Percentiles rank a stretch among this genome's conserved stretches.
Evolutionary conservation across 2,797 vertebrate species (phyloP).

Genomic region (Megalops cyprinoides): DNA sequence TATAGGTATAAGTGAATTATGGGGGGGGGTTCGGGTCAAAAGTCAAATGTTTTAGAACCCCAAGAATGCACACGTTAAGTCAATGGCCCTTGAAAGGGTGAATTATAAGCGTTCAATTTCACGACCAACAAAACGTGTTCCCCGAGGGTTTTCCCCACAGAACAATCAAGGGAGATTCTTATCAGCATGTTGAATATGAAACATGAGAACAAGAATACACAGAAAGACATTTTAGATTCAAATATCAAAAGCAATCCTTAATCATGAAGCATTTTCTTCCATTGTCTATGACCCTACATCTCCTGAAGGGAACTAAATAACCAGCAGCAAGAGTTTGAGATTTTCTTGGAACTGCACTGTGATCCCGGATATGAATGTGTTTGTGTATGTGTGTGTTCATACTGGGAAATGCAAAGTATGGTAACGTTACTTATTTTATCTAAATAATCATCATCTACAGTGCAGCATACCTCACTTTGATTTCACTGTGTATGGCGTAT

Average conservation of each 20-base stretch:
- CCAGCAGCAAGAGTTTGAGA: neutral
- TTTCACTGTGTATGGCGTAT: neutral
- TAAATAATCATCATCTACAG: conserved; percentile 5
- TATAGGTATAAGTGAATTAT: no score
- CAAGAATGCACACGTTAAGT: no score
- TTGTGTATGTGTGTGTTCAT: neutral
- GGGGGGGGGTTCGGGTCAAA: no score
- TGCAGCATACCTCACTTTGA: neutral
- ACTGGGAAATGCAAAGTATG: neutral
- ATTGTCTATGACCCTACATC: neutral
- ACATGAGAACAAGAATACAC: neutral
- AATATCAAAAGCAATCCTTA: neutral
- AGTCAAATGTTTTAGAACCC: no score
- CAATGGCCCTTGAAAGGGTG: no score
- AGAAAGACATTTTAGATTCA: neutral
- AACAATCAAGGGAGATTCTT: no score
- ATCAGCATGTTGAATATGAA: neutral
- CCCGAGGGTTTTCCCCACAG: no score
- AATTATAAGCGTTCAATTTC: no score
- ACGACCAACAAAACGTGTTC: no score
- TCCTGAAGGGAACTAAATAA: neutral
- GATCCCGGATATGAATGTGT: neutral
- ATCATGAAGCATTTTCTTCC: neutral
- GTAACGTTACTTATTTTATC: neutral
- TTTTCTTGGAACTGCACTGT: neutral